These are phyloP conservation scores for Xiphophorus maculatus DNA, from an alignment of 2,113 vertebrate genomes.

Conservation along the genomic window DNA sequence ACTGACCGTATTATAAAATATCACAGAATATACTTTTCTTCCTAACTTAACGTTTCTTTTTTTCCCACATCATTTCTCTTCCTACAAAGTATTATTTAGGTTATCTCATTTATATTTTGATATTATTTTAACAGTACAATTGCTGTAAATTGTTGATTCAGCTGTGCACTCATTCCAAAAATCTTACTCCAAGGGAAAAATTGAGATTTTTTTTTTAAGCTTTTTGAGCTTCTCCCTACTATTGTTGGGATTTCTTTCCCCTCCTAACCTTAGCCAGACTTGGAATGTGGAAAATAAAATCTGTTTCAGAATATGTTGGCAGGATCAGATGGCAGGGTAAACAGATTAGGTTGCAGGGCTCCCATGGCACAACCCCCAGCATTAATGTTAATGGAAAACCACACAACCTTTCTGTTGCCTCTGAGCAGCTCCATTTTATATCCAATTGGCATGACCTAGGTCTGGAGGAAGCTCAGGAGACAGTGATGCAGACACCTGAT, in stretches of 20 bases:
- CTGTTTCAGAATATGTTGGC: slow-evolving; percentile 54
- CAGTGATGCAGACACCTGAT: slow-evolving; percentile 52
- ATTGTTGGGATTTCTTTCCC: neutral
- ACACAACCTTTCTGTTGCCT: slow-evolving; percentile 71
- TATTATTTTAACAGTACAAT: neutral
- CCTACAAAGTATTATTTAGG: slow-evolving; percentile 5
- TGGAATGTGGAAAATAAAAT: slow-evolving; percentile 38
- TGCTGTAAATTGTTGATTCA: neutral
- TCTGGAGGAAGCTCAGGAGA: slow-evolving; percentile 38
- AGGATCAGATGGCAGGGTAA: slow-evolving; percentile 71
- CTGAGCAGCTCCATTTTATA: slow-evolving; percentile 61
- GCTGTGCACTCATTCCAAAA: neutral
- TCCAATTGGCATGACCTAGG: slow-evolving; percentile 60
- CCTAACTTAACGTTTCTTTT: slow-evolving; percentile 19
- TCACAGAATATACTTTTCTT: slow-evolving; percentile 30
- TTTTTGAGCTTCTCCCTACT: neutral
- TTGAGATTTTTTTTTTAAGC: neutral
- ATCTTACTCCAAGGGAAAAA: neutral
- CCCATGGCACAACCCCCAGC: slow-evolving; percentile 60
- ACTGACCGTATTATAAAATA: slow-evolving; percentile 17
- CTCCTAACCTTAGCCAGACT: slow-evolving; percentile 22
- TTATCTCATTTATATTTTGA: slow-evolving; percentile 43
- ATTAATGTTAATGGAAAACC: slow-evolving; percentile 73
- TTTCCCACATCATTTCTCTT: neutral
- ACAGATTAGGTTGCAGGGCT: slow-evolving; percentile 66